Base-by-base conservation (phyloP, 2,888 invertebrate species). In the Luperina nickerlii region DNA sequence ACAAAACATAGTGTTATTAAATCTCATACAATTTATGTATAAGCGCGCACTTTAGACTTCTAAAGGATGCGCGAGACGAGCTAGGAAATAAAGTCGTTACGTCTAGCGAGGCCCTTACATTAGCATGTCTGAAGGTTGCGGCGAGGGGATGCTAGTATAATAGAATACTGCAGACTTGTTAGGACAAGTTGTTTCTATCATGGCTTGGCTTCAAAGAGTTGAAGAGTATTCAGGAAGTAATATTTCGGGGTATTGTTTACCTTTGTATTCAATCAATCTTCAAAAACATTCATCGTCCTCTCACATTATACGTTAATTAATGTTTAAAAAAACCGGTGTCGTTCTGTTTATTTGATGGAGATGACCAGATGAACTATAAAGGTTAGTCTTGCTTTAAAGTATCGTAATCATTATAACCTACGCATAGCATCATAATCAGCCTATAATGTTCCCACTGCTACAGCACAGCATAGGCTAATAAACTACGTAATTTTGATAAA, bases 41-140 rank as follows among this genome's bases (percentile, higher is more conserved):
- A 51, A 45, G 65, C n/a, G 45, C 11, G 20, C n/a, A 51, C 54
- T 62, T 65, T 42, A 7, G 63, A 68, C 24, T 67, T 62, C 38
- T 83, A 63, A 68, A 68, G 81, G n/a, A 42, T 9, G 20, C 45
- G 48, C 78, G 54, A 72, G 76, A 67, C 27, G 67, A 54, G 62
- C 15, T 9, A 7, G 6, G 48, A 72, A 79, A 72, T 83, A 69
- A 73, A 78, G 72, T 60, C 42, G 51, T 68, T 8, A 27, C 51
- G 70, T 67, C 66, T 63, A 54, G 45, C 57, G 62, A 38, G 32
- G 45, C 66, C 66, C 51, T 81, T 60, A 78, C 72, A 82, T 72
- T 78, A 80, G 57, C 82, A 78, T 79, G 79, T 72, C 57, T 69
- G 32, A 69, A 65, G n/a, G 68, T 32, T 48, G 62, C 20, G 42